Base-by-base conservation (phyloP, 2,888 invertebrate genomes). In the Campoplex capitator region DNA sequence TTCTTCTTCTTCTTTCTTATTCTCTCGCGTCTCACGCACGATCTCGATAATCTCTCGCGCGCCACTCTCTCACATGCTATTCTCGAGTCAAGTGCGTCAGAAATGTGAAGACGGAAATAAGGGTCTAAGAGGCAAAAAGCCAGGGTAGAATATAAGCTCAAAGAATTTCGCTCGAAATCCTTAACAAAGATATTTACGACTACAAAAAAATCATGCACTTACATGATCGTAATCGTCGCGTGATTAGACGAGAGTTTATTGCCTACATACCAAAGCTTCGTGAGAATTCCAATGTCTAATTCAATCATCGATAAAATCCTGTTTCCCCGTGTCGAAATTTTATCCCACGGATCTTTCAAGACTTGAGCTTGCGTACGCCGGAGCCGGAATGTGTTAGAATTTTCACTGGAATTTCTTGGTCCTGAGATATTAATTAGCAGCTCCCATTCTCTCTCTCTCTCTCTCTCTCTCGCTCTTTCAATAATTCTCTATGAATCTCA, bases 361-460 rank as follows among this genome's bases (percentile, higher is more conserved):
- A n/a, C 23, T 56, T 54, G 35, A 56, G 7, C 11, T 35, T 54
- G 35, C 13, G 68, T 54, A 45, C 42, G 32, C 28, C 23, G 23
- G 18, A 56, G 56, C 32, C 58, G 35, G 71, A 71, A 80, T 80
- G 28, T 23, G 56, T 51, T 62, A 42, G 67, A 51, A 58, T 73
- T 68, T 74, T 68, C 73, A 7, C 62, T 16, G 80, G 28, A 71
- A 71, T 76, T 11, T 75, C 82, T 68, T 65, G 38, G 23, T 84
- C 13, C 75, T 79, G 35, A 74, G 54, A 85, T 65, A 80, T 85
- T 88, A 87, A 88, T 88, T 88, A 87, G 85, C 71, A 82, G 51
- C 86, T 35, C 16, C 11, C 28, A 38, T 38, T 1, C 7, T 18
- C 38, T 4, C 4, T 13, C 28, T 13, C 74, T 1, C 7, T 18